Evolutionary conservation across 1,140 invertebrate species (phyloP).

Genomic region (Hylaeus volcanicus): DNA sequence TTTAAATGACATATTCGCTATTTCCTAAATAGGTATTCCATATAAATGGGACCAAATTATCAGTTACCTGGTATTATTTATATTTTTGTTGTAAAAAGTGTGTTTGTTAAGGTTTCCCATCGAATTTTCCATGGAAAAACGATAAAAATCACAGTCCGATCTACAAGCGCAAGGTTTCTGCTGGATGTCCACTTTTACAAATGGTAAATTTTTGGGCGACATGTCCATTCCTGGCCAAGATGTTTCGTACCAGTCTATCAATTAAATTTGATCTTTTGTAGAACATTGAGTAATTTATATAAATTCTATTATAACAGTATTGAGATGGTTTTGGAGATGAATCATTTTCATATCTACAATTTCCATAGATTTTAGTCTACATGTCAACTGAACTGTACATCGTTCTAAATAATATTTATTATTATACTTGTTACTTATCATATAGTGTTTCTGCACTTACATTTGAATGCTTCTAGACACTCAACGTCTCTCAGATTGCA

Average conservation of each 20-base stretch:
- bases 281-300: too few relatives aligned
- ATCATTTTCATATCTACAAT: too few relatives aligned
- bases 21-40: background rate
- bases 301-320: too few relatives aligned
- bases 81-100: constrained; percentile 41
- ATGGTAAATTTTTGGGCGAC: background rate
- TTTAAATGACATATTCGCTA: too few relatives aligned
- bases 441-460: constrained; percentile 69
- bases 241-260: constrained; percentile 60
- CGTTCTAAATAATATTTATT: background rate
- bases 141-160: constrained; percentile 67
- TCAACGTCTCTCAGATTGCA: constrained; percentile 80
- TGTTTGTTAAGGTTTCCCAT: constrained; percentile 51
- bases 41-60: background rate
- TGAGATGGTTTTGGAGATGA: too few relatives aligned
- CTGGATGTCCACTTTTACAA: background rate
- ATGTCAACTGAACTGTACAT: too few relatives aligned
- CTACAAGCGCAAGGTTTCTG: constrained; percentile 65
- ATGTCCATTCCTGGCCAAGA: constrained; percentile 60
- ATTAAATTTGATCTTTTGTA: background rate
- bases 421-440: background rate
- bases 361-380: too few relatives aligned
- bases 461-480: constrained; percentile 73
- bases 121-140: constrained; percentile 66
- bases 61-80: constrained; percentile 30